Evolutionary conservation across 2,888 invertebrate genomes (phyloP).

Genomic region (Cantharis nigra): DNA sequence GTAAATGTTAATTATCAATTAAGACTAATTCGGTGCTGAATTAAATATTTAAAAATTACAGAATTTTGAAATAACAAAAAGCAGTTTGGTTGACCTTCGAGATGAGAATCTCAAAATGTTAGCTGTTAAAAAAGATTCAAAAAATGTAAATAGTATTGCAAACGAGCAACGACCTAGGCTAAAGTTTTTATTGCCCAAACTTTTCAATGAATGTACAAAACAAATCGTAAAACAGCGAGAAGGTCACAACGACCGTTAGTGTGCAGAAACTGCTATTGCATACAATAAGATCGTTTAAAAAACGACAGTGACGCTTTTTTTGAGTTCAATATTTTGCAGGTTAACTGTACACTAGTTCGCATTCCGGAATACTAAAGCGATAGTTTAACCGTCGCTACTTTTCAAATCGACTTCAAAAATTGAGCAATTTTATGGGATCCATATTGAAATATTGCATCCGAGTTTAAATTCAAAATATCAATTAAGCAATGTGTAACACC

Average conservation of each 20-base stretch:
- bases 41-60: neutral
- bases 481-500: conserved; percentile 33
- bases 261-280: conserved; percentile 35
- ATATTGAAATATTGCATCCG: conserved; percentile 8
- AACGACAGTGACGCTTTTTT: conserved; percentile 37
- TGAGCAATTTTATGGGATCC: neutral
- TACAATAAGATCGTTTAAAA: conserved; percentile 43
- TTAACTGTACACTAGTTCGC: conserved; percentile 34
- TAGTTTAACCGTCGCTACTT: conserved; percentile 14
- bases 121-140: neutral
- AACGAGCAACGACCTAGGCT: conserved; percentile 36
- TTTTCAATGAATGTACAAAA: conserved; percentile 40
- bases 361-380: conserved; percentile 9
- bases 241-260: conserved; percentile 42
- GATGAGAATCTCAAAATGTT: neutral
- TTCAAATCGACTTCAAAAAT: neutral
- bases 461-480: conserved; percentile 35
- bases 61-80: neutral
- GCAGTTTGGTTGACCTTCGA: neutral
- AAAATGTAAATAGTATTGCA: conserved; percentile 4
- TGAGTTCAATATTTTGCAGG: conserved; percentile 43
- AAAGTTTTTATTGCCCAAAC: conserved; percentile 38
- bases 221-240: conserved; percentile 47
- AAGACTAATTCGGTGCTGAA: conserved; percentile 22
- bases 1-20: conserved; percentile 31